phyloP scores from a whole-genome alignment of 1,140 invertebrate genomes.

The Drosophila burlai region DNA sequence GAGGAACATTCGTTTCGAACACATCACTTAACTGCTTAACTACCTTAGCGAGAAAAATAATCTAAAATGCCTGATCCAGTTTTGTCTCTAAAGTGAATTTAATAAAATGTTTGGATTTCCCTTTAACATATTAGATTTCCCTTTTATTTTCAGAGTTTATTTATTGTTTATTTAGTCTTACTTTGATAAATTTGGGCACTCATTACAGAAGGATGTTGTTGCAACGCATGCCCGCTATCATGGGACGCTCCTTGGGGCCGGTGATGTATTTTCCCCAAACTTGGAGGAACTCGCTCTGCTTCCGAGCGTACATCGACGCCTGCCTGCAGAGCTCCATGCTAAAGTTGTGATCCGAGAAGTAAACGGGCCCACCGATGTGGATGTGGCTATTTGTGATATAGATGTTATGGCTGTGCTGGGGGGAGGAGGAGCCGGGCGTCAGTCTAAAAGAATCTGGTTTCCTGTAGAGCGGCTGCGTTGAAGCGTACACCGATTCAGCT shows the following conservation, averaged over 20 bases:
- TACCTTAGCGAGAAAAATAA: neutral
- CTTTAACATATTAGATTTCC: too few relatives aligned
- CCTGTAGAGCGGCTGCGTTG: neutral
- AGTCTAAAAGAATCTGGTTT: neutral
- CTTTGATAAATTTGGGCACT: slow-evolving; percentile 13
- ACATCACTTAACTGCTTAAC: too few relatives aligned
- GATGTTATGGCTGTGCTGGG: slow-evolving; percentile 7
- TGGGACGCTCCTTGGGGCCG: slow-evolving; percentile 30
- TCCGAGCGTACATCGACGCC: neutral
- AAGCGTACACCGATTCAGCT: neutral
- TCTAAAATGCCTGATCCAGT: too few relatives aligned
- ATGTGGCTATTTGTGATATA: slow-evolving; percentile 63
- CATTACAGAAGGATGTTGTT: slow-evolving; percentile 49
- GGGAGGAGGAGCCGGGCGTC: neutral
- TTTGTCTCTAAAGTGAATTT: too few relatives aligned
- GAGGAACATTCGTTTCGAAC: too few relatives aligned
- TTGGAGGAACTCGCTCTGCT: slow-evolving; percentile 58
- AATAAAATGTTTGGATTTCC: too few relatives aligned
- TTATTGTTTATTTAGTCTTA: slow-evolving; percentile 4
- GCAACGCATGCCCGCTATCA: slow-evolving; percentile 30
- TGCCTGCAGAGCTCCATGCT: slow-evolving; percentile 18
- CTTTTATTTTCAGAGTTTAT: too few relatives aligned
- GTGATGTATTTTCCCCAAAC: slow-evolving; percentile 50
- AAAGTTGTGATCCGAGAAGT: slow-evolving; percentile 7
- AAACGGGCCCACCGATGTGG: slow-evolving; percentile 50